Conservation (phyloP, 2,113 vertebrate species). For the Silurus asotus region DNA sequence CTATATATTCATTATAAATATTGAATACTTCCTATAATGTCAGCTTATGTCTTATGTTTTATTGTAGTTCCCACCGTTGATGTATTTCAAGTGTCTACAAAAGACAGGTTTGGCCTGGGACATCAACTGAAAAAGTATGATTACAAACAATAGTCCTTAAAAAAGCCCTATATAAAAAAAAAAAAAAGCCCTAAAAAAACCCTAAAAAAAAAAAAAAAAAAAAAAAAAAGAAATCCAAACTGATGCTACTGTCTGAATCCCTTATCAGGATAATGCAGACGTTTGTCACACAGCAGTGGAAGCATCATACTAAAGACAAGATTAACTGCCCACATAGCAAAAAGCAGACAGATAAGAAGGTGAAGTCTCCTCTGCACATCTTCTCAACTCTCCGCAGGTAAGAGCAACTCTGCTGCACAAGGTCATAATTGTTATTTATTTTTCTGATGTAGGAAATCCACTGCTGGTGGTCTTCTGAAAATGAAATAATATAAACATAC, state of each 20-base stretch:
- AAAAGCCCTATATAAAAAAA: background rate
- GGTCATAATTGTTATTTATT: background rate
- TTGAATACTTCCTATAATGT: background rate
- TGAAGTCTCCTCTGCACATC: slow-evolving; percentile 88
- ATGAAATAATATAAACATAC: background rate
- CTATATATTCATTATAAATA: background rate
- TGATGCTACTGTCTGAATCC: background rate
- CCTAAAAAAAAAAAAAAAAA: background rate
- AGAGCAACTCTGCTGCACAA: slow-evolving; percentile 23
- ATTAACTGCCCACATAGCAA: slow-evolving; percentile 80
- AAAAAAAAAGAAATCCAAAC: background rate
- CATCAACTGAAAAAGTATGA: slow-evolving; percentile 88
- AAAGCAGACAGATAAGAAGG: slow-evolving; percentile 84
- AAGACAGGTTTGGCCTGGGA: slow-evolving; percentile 86
- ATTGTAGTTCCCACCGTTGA: slow-evolving; percentile 83
- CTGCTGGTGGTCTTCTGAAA: background rate
- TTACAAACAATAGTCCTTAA: background rate
- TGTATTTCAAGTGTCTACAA: slow-evolving; percentile 89
- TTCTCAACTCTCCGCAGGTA: slow-evolving; percentile 91
- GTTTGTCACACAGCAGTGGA: slow-evolving; percentile 89
- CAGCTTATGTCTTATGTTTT: background rate
- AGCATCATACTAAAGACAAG: slow-evolving; percentile 84
- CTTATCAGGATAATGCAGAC: slow-evolving; percentile 86
- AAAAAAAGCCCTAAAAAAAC: background rate
- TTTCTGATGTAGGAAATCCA: background rate